Conservation (phyloP, 2,888 invertebrate species). For the Pocota personata region DNA sequence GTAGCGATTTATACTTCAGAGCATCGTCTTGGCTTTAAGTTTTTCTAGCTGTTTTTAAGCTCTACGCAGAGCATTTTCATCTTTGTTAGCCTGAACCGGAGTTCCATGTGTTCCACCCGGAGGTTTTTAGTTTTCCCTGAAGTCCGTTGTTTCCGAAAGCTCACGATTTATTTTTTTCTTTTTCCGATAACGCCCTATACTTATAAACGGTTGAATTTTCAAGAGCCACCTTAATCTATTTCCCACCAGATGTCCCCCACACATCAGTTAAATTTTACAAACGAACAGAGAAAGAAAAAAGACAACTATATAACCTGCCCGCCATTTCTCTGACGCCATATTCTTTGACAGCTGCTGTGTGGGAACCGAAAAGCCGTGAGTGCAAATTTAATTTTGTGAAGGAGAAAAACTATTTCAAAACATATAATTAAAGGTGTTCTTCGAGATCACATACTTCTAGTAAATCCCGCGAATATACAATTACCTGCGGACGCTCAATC, state of each 20-base stretch:
- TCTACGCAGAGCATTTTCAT: too few species aligned
- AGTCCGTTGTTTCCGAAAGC: too few species aligned
- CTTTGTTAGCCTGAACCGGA: too few species aligned
- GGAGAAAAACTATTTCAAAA: slow-evolving; percentile 10
- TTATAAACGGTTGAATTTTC: background rate
- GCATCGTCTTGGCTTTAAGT: too few species aligned
- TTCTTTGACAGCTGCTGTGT: slow-evolving; percentile 69
- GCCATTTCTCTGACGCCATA: slow-evolving; percentile 73
- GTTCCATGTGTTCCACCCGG: too few species aligned
- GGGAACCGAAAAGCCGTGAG: slow-evolving; percentile 55
- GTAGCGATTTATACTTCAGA: too few species aligned
- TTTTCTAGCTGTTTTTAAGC: too few species aligned
- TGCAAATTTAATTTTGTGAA: slow-evolving; percentile 42
- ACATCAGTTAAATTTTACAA: background rate
- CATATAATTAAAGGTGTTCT: background rate
- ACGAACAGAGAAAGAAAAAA: slow-evolving; percentile 19
- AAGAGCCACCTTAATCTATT: background rate
- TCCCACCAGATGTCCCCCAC: slow-evolving; percentile 1
- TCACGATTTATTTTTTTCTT: too few species aligned
- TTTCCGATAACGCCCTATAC: too few species aligned
- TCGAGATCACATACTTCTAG: background rate
- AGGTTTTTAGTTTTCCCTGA: too few species aligned
- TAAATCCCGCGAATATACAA: background rate
- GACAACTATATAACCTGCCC: slow-evolving; percentile 42
- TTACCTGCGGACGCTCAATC: background rate